Conservation (phyloP, 2,888 invertebrate genomes). For the Zaprionus bogoriensis region DNA sequence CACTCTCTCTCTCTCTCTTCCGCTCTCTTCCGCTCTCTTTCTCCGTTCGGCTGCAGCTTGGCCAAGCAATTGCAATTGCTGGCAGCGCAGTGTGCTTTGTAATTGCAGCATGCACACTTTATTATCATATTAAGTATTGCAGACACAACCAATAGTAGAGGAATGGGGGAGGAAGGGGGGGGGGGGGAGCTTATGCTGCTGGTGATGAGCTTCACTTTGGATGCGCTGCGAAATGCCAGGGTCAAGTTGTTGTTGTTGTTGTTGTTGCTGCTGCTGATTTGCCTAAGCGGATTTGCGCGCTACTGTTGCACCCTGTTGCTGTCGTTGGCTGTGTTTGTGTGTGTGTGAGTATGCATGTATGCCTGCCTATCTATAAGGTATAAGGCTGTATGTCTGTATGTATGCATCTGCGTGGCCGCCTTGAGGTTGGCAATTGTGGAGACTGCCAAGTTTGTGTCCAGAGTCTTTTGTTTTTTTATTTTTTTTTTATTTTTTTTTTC, state of each 20-base stretch:
- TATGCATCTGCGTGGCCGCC: slow-evolving; percentile 39
- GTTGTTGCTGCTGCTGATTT: slow-evolving; percentile 10
- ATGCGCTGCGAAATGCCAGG: slow-evolving; percentile 37
- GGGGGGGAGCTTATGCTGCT: not conserved
- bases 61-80: no score
- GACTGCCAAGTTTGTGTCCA: slow-evolving; percentile 36
- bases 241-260: slow-evolving; percentile 13
- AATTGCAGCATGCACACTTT: not conserved
- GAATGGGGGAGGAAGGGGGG: not conserved
- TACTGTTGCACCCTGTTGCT: slow-evolving; percentile 16
- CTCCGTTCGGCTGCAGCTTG: no score
- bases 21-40: no score
- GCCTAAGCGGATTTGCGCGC: slow-evolving; percentile 20
- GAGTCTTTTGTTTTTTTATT: slow-evolving; percentile 37
- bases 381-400: not conserved
- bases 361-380: no score
- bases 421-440: slow-evolving; percentile 13
- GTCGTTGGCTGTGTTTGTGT: not conserved
- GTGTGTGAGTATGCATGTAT: not conserved
- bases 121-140: not conserved
- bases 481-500: slow-evolving; percentile 10
- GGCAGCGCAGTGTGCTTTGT: not conserved
- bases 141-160: no score
- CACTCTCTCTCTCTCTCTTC: no score
- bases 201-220: not conserved